These are phyloP conservation scores for Oreortyx pictus DNA, from an alignment of 2,797 vertebrate species.

Conservation along the genomic window DNA sequence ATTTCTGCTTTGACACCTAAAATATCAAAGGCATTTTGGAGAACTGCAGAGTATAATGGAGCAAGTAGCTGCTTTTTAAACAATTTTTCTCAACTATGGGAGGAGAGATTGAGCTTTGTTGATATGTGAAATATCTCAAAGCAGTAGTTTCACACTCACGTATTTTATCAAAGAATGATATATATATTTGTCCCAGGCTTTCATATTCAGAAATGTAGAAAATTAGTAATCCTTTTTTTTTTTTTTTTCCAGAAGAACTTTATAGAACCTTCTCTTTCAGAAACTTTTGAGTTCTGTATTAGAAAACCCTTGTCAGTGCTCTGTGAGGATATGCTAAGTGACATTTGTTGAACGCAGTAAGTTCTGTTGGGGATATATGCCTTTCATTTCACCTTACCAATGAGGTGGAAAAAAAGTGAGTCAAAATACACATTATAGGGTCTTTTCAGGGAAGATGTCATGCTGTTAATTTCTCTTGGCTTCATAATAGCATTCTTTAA, in stretches of 20 bases:
- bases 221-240: background rate
- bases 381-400: background rate
- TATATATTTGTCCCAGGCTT: background rate
- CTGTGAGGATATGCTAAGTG: background rate
- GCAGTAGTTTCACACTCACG: background rate
- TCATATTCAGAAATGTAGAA: background rate
- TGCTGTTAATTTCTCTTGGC: background rate
- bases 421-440: background rate
- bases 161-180: background rate
- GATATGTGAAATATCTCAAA: background rate
- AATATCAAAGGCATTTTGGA: slow-evolving; percentile 16
- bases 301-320: background rate
- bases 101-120: slow-evolving; percentile 20
- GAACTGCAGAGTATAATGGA: slow-evolving; percentile 4
- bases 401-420: background rate
- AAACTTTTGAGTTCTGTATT: background rate
- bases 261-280: background rate
- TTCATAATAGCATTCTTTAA: background rate
- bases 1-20: background rate
- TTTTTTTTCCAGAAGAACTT: no score
- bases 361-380: background rate
- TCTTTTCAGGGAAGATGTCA: background rate
- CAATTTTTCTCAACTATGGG: slow-evolving; percentile 39
- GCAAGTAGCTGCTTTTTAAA: background rate
- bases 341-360: background rate